phyloP scores from a whole-genome alignment of 2,113 vertebrate genomes.

The Caranx melampygus region DNA sequence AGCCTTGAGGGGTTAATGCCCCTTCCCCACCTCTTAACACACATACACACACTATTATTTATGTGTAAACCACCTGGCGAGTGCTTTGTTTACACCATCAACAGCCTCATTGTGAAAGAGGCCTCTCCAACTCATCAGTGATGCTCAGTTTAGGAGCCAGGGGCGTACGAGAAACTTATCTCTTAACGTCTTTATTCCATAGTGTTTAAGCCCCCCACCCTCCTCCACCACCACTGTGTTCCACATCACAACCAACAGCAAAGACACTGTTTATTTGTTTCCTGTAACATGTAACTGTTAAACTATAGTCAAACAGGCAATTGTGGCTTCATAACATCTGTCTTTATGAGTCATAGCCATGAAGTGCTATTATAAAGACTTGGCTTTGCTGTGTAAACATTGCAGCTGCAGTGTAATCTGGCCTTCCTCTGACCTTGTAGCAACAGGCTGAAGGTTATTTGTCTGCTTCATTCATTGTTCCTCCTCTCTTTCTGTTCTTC shows the following conservation, averaged over 20 bases:
- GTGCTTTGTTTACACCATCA: constrained; percentile 47
- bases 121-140: background rate
- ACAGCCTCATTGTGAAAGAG: constrained; percentile 14
- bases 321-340: constrained; percentile 26
- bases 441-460: constrained; percentile 22
- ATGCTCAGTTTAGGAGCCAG: background rate
- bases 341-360: background rate
- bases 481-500: background rate
- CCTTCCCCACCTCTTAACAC: background rate
- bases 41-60: constrained; percentile 21
- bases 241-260: too few relatives aligned
- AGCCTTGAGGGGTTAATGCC: background rate
- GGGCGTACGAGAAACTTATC: too few relatives aligned
- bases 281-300: background rate
- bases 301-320: constrained; percentile 3
- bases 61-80: constrained; percentile 40
- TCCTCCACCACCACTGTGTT: background rate
- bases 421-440: constrained; percentile 58
- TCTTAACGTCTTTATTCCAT: background rate
- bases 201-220: background rate
- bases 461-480: constrained; percentile 4
- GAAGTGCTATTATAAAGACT: constrained; percentile 22
- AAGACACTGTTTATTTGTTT: background rate
- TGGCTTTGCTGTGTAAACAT: constrained; percentile 63
- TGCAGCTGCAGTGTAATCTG: constrained; percentile 7